Evolutionary conservation across 2,113 vertebrate species (phyloP).

Genomic region (Rutilus rutilus): DNA sequence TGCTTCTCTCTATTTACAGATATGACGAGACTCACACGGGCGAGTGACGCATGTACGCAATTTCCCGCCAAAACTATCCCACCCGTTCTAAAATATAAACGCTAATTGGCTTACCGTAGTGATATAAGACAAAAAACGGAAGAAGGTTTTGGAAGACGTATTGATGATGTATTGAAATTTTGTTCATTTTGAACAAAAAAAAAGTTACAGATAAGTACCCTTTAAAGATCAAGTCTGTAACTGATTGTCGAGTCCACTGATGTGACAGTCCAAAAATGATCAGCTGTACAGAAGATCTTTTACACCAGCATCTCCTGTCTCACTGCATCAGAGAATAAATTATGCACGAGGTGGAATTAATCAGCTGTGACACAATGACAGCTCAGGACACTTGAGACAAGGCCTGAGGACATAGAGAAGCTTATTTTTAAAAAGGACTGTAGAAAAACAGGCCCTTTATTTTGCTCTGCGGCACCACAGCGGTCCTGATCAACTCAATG

Average conservation of each 20-base stretch:
- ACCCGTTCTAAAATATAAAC: no score
- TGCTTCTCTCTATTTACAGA: no score
- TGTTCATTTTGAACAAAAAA: no score
- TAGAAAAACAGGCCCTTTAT: conserved; percentile 50
- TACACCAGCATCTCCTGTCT: conserved; percentile 61
- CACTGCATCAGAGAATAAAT: conserved; percentile 71
- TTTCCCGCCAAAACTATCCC: no score
- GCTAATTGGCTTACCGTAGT: no score
- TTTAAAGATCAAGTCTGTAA: neutral
- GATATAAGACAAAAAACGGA: no score
- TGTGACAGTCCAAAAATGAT: conserved; percentile 58
- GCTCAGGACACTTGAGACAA: conserved; percentile 71
- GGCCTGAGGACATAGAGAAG: conserved; percentile 63
- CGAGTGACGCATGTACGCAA: no score
- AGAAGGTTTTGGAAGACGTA: no score
- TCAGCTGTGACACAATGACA: conserved; percentile 74
- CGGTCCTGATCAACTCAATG: conserved; percentile 7
- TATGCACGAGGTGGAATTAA: conserved; percentile 77
- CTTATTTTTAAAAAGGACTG: conserved; percentile 54
- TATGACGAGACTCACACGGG: no score
- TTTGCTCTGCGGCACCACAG: neutral
- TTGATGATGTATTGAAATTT: no score
- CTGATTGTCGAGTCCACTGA: neutral
- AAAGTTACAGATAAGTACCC: no score
- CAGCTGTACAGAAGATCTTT: conserved; percentile 64